These are phyloP conservation scores for Lingula anatina DNA, from an alignment of 2,888 invertebrate species.

Conservation along the genomic window DNA sequence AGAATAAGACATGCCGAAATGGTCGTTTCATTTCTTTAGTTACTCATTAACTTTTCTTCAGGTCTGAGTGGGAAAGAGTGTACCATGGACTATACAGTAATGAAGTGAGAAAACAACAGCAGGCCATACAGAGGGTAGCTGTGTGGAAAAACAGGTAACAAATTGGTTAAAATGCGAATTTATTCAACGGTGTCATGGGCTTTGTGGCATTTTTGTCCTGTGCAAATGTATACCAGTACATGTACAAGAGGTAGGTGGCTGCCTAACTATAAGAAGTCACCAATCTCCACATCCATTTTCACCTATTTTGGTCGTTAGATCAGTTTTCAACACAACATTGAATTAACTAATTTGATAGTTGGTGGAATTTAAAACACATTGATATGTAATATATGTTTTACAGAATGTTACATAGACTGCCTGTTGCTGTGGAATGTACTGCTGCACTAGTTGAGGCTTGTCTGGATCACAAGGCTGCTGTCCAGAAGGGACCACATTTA, in stretches of 20 bases:
- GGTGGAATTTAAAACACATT: not conserved
- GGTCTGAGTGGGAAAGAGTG: constrained; percentile 18
- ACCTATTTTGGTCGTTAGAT: no score
- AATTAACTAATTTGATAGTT: not conserved
- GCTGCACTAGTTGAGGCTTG: constrained; percentile 15
- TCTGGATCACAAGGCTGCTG: constrained; percentile 9
- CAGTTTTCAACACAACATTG: no score
- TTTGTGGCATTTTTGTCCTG: not conserved
- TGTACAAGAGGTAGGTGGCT: not conserved
- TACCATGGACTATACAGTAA: constrained; percentile 22
- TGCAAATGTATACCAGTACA: not conserved
- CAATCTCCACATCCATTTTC: no score
- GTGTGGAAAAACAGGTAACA: constrained; percentile 34
- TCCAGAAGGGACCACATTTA: no score
- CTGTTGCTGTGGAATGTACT: constrained; percentile 34
- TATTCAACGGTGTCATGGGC: no score
- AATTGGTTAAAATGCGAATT: no score
- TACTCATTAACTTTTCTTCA: no score
- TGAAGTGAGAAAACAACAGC: constrained; percentile 14
- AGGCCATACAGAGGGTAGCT: constrained; percentile 26
- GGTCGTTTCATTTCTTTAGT: no score
- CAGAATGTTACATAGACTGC: constrained; percentile 23
- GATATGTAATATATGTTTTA: constrained; percentile 6
- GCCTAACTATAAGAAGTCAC: no score
- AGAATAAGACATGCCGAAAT: no score